Conservation (phyloP, 2,888 invertebrate genomes). For the Dasysyrphus albostriatus region DNA sequence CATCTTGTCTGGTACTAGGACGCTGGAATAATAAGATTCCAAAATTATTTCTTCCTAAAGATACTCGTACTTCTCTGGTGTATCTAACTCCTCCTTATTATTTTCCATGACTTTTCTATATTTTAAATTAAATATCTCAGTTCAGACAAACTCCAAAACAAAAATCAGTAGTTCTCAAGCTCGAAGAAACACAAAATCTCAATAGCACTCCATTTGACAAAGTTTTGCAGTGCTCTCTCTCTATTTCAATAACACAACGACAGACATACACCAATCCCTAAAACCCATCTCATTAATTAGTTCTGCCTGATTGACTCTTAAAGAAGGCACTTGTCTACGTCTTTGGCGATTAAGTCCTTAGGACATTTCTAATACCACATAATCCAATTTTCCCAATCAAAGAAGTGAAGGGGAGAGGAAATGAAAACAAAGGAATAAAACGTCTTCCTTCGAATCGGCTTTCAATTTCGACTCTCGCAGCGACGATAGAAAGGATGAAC, state of each 20-base stretch:
- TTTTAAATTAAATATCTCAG: neutral
- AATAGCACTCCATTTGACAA: neutral
- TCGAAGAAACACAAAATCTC: constrained; percentile 15
- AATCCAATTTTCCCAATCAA: constrained; percentile 63
- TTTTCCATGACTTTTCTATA: neutral
- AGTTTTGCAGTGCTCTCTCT: constrained; percentile 3
- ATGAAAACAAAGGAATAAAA: neutral
- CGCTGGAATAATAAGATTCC: neutral
- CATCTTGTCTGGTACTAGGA: no score
- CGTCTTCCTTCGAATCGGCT: constrained; percentile 37
- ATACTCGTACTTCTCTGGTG: neutral
- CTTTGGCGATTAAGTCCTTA: constrained; percentile 70
- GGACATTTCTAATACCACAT: constrained; percentile 73
- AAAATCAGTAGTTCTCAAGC: constrained; percentile 4
- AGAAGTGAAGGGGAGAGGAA: neutral
- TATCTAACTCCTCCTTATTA: neutral
- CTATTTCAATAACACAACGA: neutral
- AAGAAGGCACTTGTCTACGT: constrained; percentile 70
- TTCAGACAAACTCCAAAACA: neutral
- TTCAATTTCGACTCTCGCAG: constrained; percentile 57
- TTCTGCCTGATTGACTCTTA: constrained; percentile 64
- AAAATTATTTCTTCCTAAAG: neutral
- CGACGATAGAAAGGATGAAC: constrained; percentile 13
- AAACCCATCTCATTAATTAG: constrained; percentile 67
- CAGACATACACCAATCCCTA: constrained; percentile 25